Evolutionary conservation across 1,140 invertebrate species (phyloP).

Genomic region (Procambarus virginalis): DNA sequence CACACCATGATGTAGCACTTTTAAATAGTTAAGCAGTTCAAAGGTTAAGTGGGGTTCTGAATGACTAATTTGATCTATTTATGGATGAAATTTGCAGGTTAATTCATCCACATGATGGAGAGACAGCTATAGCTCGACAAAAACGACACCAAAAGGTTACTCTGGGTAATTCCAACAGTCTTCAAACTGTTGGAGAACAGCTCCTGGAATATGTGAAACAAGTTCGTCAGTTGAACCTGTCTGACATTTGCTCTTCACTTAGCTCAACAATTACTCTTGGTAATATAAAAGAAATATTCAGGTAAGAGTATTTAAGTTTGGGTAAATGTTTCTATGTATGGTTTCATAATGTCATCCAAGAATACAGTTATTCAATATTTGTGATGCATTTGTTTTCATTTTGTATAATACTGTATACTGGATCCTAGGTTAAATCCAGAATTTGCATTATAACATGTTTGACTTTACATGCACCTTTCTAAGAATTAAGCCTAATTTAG

Average conservation of each 20-base stretch:
- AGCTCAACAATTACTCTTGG: slow-evolving; percentile 23
- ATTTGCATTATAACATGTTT: too few relatives aligned
- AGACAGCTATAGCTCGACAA: slow-evolving; percentile 27
- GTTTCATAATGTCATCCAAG: too few relatives aligned
- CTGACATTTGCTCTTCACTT: background rate
- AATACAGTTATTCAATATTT: too few relatives aligned
- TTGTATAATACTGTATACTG: too few relatives aligned
- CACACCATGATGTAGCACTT: too few relatives aligned
- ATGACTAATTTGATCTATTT: background rate
- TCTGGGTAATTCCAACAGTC: background rate
- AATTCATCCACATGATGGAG: slow-evolving; percentile 47
- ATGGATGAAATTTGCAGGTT: slow-evolving; percentile 12
- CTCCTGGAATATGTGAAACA: slow-evolving; percentile 38
- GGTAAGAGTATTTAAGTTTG: background rate
- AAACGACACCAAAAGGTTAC: slow-evolving; percentile 1
- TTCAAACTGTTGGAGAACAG: slow-evolving; percentile 39
- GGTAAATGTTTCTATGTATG: too few relatives aligned
- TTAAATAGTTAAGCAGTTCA: too few relatives aligned
- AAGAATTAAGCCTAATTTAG: too few relatives aligned
- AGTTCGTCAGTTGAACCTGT: background rate
- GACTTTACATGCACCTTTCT: too few relatives aligned
- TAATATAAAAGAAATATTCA: slow-evolving; percentile 53
- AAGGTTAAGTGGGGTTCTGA: too few relatives aligned
- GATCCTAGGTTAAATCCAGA: too few relatives aligned
- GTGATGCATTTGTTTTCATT: too few relatives aligned